These are phyloP conservation scores for Gymnocypris eckloni DNA, from an alignment of 2,797 vertebrate genomes.

Conservation along the genomic window DNA sequence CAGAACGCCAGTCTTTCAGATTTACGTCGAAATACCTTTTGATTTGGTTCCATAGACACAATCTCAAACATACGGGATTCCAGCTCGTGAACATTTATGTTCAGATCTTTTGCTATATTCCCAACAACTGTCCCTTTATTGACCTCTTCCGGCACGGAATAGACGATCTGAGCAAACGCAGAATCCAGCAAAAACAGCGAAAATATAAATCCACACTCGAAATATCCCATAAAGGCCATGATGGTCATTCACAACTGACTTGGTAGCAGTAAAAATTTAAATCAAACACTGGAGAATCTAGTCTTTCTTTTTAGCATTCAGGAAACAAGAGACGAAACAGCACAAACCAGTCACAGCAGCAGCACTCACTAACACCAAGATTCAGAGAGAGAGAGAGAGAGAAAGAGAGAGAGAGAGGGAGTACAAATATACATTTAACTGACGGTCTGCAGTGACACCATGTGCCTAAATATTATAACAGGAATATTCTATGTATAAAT, in stretches of 20 bases:
- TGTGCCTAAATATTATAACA: conserved; percentile 37
- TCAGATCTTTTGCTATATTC: conserved; percentile 67
- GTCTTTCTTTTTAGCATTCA: neutral
- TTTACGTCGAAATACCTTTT: conserved; percentile 67
- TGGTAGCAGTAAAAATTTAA: no score
- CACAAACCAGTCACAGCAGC: neutral
- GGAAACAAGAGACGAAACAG: neutral
- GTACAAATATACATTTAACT: neutral
- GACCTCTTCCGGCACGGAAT: conserved; percentile 61
- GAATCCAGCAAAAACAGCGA: conserved; percentile 41
- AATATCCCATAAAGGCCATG: neutral
- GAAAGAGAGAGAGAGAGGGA: neutral
- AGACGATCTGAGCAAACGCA: conserved; percentile 49
- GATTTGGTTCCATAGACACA: no score
- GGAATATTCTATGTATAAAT: neutral
- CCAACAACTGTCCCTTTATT: conserved; percentile 65
- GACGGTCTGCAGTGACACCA: conserved; percentile 59
- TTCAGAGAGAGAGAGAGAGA: neutral
- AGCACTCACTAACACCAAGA: neutral
- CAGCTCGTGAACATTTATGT: conserved; percentile 58
- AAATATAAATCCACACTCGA: conserved; percentile 22
- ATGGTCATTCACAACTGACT: neutral
- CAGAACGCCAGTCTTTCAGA: conserved; percentile 58
- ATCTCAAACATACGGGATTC: conserved; percentile 62
- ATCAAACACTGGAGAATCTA: no score